A percentile compares a stretch with the other conserved stretches of the same genome.
phyloP scores from a whole-genome alignment of 2,113 vertebrate species.

The Chaetorhynchus papuensis region DNA sequence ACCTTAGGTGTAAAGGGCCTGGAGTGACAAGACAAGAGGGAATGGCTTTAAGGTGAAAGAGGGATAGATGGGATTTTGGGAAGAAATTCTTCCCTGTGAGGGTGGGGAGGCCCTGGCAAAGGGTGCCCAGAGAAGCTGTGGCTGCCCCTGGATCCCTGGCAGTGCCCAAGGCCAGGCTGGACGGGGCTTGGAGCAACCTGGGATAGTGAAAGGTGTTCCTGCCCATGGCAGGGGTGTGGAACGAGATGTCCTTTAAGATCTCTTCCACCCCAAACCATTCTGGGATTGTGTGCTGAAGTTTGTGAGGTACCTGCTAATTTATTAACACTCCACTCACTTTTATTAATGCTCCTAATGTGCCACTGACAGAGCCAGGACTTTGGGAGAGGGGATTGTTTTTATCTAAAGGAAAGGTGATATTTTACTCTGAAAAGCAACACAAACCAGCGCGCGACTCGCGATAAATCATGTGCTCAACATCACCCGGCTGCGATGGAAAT shows the following conservation, averaged over 20 bases:
- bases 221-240: background rate
- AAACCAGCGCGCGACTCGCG: fast-evolving
- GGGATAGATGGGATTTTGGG: background rate
- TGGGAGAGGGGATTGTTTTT: background rate
- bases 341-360: background rate
- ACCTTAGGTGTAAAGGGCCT: background rate
- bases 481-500: background rate
- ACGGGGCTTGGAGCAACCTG: fast-evolving
- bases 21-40: background rate
- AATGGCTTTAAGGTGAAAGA: background rate
- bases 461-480: background rate
- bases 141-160: background rate
- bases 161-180: background rate
- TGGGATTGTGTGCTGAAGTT: background rate
- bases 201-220: background rate
- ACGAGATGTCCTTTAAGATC: background rate
- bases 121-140: background rate
- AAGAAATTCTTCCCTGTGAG: background rate
- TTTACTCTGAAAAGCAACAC: constrained; percentile 1
- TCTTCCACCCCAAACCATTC: background rate
- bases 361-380: background rate
- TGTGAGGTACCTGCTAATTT: background rate
- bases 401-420: background rate
- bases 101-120: background rate
- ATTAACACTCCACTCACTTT: background rate